Evolutionary conservation across 2,113 vertebrate species (phyloP).

Genomic region (Actinemys pallida): DNA sequence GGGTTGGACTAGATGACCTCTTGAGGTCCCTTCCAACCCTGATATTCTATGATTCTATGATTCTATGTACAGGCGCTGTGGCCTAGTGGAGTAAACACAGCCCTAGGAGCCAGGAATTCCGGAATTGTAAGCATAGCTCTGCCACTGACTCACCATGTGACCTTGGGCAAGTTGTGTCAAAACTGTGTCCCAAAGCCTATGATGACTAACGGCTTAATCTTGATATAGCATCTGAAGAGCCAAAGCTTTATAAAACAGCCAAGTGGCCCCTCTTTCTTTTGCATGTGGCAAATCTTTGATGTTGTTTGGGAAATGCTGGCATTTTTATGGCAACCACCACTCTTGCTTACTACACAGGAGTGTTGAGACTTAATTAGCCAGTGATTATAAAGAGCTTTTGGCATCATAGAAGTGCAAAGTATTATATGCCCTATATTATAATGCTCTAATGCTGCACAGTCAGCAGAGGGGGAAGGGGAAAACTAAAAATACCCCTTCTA

Average conservation of each 20-base stretch:
- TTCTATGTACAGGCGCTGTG: not conserved
- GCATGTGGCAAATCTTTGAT: not conserved
- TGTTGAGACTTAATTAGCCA: not conserved
- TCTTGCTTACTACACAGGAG: not conserved
- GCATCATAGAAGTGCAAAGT: not conserved
- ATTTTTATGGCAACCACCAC: not conserved
- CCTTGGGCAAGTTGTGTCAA: not conserved
- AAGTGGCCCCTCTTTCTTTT: not conserved
- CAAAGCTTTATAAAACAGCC: not conserved
- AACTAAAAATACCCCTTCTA: too few species aligned
- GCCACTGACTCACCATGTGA: not conserved
- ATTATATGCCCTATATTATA: too few species aligned
- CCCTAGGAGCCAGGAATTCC: not conserved
- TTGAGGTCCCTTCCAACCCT: too few species aligned
- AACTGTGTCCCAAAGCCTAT: not conserved
- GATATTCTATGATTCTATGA: too few species aligned
- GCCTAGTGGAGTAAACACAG: too few species aligned
- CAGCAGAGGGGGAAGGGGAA: too few species aligned
- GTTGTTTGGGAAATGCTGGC: not conserved
- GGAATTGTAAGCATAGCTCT: not conserved
- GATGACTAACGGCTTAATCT: not conserved
- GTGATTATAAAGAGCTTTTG: not conserved
- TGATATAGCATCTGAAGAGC: not conserved
- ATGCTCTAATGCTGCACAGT: too few species aligned
- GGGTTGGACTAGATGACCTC: too few species aligned